Conservation (phyloP, 2,797 vertebrate genomes). For the Tauraco hartlaubi region DNA sequence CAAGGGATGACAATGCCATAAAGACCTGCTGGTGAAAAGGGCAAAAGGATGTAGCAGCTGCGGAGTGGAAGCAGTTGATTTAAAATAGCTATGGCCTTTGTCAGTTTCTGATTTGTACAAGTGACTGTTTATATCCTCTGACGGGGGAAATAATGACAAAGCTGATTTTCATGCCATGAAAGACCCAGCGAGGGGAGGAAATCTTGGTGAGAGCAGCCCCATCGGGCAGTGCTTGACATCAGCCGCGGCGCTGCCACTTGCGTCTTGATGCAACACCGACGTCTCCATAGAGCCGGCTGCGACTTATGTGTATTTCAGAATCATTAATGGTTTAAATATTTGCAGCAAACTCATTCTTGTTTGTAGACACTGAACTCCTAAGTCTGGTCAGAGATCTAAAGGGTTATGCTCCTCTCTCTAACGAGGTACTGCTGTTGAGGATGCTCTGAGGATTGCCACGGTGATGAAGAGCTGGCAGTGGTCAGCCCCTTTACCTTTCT, state of each 20-base stretch:
- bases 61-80: background rate
- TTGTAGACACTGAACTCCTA: background rate
- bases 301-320: fast-evolving
- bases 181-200: background rate
- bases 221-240: background rate
- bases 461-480: background rate
- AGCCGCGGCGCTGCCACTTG: fast-evolving
- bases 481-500: fast-evolving
- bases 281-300: fast-evolving
- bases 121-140: background rate
- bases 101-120: background rate
- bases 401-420: background rate
- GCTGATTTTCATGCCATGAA: background rate
- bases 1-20: background rate
- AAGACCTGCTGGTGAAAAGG: background rate
- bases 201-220: background rate
- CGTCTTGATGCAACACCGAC: fast-evolving
- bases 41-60: background rate
- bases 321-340: background rate
- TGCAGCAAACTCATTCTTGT: background rate
- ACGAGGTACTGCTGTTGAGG: fast-evolving
- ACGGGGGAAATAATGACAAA: background rate
- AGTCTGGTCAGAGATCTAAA: background rate
- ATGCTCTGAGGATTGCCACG: fast-evolving
- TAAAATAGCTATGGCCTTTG: background rate